Conservation (phyloP, 2,113 vertebrate species). For the Ophthalmolycus amberensis region DNA sequence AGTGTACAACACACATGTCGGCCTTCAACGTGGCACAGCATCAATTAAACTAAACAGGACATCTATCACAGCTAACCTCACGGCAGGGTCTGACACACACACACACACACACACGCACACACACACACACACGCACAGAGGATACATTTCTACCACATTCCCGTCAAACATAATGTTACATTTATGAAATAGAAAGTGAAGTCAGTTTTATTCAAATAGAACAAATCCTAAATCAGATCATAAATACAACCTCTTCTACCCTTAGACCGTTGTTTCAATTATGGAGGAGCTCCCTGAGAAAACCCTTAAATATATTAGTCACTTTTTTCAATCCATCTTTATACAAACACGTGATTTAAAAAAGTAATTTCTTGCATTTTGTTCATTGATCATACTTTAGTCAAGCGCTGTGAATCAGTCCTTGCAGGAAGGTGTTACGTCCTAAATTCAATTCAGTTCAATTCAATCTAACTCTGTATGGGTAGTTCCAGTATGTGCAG, state of each 20-base stretch:
- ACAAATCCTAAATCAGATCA: neutral
- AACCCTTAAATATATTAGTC: neutral
- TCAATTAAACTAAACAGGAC: slow-evolving; percentile 66
- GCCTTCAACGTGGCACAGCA: slow-evolving; percentile 36
- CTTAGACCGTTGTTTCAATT: too few relatives aligned
- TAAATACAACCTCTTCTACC: neutral
- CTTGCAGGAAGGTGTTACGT: neutral
- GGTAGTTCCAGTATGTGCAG: neutral
- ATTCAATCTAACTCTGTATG: neutral
- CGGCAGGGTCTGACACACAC: slow-evolving; percentile 26
- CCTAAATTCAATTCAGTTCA: neutral
- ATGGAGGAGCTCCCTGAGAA: neutral
- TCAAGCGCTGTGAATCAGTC: neutral
- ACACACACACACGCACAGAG: slow-evolving; percentile 2
- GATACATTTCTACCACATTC: neutral
- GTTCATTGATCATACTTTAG: neutral
- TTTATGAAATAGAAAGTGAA: neutral
- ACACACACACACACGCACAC: neutral
- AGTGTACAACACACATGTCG: slow-evolving; percentile 50
- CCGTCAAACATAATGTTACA: slow-evolving; percentile 1
- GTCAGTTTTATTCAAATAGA: neutral
- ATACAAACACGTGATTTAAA: slow-evolving; percentile 8
- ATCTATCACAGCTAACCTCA: slow-evolving; percentile 65
- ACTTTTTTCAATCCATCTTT: neutral
- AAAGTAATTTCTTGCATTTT: neutral